These are phyloP conservation scores for Thymelicus sylvestris DNA, from an alignment of 2,888 invertebrate species.

Conservation along the genomic window DNA sequence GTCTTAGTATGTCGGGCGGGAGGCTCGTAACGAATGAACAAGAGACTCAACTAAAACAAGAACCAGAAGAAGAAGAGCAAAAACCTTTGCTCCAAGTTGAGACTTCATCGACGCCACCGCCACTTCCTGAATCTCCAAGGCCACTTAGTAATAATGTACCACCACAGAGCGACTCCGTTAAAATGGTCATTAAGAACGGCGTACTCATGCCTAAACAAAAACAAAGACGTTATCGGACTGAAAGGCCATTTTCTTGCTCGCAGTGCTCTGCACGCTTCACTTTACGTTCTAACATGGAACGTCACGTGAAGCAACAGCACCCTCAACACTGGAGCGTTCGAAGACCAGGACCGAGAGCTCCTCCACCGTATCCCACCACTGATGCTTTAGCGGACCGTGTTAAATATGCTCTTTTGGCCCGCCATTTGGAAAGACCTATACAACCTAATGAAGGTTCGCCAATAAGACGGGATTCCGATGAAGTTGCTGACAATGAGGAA, in stretches of 20 bases:
- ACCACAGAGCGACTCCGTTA: constrained; percentile 87
- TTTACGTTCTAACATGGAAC: constrained; percentile 96
- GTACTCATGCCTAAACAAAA: constrained; percentile 96
- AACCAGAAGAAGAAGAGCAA: constrained; percentile 82
- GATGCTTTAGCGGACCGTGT: constrained; percentile 77
- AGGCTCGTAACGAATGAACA: constrained; percentile 81
- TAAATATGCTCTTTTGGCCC: constrained; percentile 91
- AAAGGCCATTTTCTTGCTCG: constrained; percentile 95
- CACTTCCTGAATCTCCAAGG: constrained; percentile 74
- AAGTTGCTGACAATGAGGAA: constrained; percentile 86
- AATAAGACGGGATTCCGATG: constrained; percentile 78
- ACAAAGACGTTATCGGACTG: constrained; percentile 94
- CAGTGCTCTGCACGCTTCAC: constrained; percentile 96
- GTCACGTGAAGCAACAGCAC: constrained; percentile 97
- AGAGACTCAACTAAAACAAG: constrained; percentile 67
- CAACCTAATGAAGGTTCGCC: constrained; percentile 73
- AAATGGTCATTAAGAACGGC: constrained; percentile 96
- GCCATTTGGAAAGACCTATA: constrained; percentile 88
- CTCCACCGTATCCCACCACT: constrained; percentile 66
- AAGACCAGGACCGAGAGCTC: constrained; percentile 82
- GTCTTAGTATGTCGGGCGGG: constrained; percentile 89
- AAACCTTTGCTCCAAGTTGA: constrained; percentile 77
- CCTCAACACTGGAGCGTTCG: constrained; percentile 95
- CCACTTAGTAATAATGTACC: constrained; percentile 73
- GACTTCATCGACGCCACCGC: constrained; percentile 75